Conservation (phyloP, 1,140 invertebrate species). For the Drosophila sturtevanti region DNA sequence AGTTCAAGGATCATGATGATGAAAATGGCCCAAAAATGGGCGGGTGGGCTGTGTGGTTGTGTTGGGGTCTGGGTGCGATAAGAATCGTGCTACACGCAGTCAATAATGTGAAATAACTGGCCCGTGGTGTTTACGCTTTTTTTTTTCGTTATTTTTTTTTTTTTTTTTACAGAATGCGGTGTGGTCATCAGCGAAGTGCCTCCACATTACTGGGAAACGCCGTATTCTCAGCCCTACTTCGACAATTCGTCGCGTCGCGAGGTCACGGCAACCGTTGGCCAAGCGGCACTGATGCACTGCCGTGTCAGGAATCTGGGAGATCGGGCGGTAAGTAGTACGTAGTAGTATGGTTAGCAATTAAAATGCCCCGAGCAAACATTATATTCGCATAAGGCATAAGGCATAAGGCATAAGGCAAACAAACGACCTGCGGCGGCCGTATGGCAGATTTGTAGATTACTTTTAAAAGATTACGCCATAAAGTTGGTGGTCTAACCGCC, state of each 20-base stretch:
- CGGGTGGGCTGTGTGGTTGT: background rate
- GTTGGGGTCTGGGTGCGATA: slow-evolving; percentile 9
- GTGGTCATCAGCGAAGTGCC: slow-evolving; percentile 78
- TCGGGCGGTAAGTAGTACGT: slow-evolving; percentile 88
- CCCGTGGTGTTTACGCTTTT: background rate
- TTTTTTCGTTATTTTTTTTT: slow-evolving; percentile 35
- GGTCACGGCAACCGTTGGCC: slow-evolving; percentile 92
- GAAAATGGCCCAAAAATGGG: slow-evolving; percentile 24
- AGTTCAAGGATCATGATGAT: slow-evolving; percentile 47
- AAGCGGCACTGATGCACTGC: slow-evolving; percentile 93
- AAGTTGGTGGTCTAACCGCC: slow-evolving; percentile 69
- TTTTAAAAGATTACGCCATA: slow-evolving; percentile 80
- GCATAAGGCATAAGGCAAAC: slow-evolving; percentile 60
- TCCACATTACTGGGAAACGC: slow-evolving; percentile 83
- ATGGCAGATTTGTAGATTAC: slow-evolving; percentile 79
- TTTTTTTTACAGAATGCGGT: slow-evolving; percentile 63
- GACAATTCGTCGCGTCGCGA: slow-evolving; percentile 93
- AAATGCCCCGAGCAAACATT: slow-evolving; percentile 60
- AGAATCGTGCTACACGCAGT: background rate
- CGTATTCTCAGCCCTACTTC: slow-evolving; percentile 93
- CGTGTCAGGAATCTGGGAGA: slow-evolving; percentile 93
- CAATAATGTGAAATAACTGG: slow-evolving; percentile 9
- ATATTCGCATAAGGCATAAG: slow-evolving; percentile 63
- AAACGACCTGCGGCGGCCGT: slow-evolving; percentile 75
- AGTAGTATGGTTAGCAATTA: slow-evolving; percentile 47